Percentiles rank a stretch among this genome's conserved stretches.
Conservation (phyloP, 1,140 invertebrate genomes). For the Scylla paramamosain region DNA sequence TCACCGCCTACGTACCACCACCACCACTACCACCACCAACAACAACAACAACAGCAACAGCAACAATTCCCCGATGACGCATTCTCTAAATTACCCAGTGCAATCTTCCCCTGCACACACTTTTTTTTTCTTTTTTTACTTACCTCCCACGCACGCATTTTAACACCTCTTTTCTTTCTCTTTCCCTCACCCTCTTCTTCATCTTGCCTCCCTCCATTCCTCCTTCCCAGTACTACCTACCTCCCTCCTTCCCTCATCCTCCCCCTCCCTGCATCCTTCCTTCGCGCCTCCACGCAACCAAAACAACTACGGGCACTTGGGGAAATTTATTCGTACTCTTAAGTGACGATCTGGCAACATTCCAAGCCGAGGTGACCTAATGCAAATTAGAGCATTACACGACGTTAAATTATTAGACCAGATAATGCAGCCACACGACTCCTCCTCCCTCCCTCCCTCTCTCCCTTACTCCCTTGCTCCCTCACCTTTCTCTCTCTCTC, state of each 20-base stretch:
- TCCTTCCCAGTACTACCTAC: neutral
- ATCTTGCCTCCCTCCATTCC: neutral
- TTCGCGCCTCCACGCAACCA: conserved; percentile 17
- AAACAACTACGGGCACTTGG: neutral
- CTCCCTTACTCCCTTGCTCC: neutral
- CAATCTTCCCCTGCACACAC: neutral
- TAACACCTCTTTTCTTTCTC: neutral
- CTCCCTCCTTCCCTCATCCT: neutral
- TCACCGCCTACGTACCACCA: neutral
- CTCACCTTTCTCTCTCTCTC: neutral
- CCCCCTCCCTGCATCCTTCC: neutral
- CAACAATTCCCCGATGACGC: neutral
- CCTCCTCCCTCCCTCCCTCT: neutral
- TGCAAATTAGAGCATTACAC: neutral
- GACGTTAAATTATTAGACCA: conserved; percentile 15
- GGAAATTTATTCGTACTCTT: conserved; percentile 5
- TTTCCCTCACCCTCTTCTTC: neutral
- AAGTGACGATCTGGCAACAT: conserved; percentile 42
- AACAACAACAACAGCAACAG: neutral
- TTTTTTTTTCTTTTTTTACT: neutral
- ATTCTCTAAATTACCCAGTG: neutral
- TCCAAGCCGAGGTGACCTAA: conserved; percentile 25
- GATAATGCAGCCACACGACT: neutral
- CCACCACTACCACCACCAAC: neutral
- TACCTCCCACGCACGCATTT: neutral